A percentile compares a stretch with the other conserved stretches of the same genome.
phyloP scores from a whole-genome alignment of 2,888 invertebrate genomes.

The Cheilosia pagana region DNA sequence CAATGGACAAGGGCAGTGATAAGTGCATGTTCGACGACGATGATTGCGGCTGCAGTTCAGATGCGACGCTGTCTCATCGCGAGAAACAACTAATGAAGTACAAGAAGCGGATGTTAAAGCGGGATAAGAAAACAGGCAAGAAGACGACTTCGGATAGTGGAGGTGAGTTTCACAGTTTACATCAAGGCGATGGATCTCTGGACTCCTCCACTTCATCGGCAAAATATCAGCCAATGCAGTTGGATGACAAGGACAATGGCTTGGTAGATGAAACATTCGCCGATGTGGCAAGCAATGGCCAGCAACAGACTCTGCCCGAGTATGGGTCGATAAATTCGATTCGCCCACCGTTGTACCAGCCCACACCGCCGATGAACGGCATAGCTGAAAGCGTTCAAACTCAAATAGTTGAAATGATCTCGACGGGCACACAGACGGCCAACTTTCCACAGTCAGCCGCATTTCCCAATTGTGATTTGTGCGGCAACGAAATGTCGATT shows the following conservation, averaged over 20 bases:
- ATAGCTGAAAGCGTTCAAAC: conserved; percentile 77
- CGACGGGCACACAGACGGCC: conserved; percentile 83
- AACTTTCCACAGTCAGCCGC: conserved; percentile 63
- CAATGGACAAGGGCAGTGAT: conserved; percentile 59
- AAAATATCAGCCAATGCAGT: conserved; percentile 64
- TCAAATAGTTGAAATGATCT: conserved; percentile 81
- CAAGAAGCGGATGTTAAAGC: conserved; percentile 82
- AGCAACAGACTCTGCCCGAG: conserved; percentile 72
- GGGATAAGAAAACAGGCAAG: conserved; percentile 81
- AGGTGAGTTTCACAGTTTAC: conserved; percentile 11
- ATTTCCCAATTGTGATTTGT: conserved; percentile 78
- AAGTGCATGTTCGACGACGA: conserved; percentile 76
- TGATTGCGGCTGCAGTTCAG: conserved; percentile 68
- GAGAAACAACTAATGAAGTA: conserved; percentile 83
- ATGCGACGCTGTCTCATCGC: conserved; percentile 79
- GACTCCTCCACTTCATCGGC: conserved; percentile 29
- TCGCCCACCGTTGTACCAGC: conserved; percentile 77
- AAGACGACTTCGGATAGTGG: conserved; percentile 57
- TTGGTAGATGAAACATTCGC: conserved; percentile 51
- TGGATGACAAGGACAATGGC: conserved; percentile 58
- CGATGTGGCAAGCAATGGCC: conserved; percentile 61
- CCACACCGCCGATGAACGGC: conserved; percentile 68
- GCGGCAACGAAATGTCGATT: conserved; percentile 82
- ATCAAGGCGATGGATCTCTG: conserved; percentile 38
- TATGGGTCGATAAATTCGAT: conserved; percentile 78